Evolutionary conservation across 2,888 invertebrate genomes (phyloP), one percentile per base, ranked within the genome.

Genomic region (Perithous albicinctus): DNA sequence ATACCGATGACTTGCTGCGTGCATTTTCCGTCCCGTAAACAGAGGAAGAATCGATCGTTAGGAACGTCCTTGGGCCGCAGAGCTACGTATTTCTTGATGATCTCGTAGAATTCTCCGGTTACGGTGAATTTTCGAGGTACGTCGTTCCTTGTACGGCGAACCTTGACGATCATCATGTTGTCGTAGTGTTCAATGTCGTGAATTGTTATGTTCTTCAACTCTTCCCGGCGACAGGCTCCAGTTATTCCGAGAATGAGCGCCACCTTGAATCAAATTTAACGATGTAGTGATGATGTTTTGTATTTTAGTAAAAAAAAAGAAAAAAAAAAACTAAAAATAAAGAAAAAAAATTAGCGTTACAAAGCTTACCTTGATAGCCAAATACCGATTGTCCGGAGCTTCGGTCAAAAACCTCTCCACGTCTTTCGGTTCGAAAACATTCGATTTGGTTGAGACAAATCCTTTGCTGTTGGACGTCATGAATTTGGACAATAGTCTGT

Each of bases 1-100:
- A 84, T 85, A 2, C 85, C 86, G 63, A 86, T 85, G 46, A 85
- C 74, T 48, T 82, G 75, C 8, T 54, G 46, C 10, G 69, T 74
- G 8, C 78, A 82, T 63, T 78, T 78, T 1, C 74, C 66, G 10
- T 75, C 46, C 15, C 75, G 61, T 7, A 54, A 35, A 63, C 38
- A 38, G 20, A 82, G 12, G 64, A 76, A 76, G 43, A 76, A 76
- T 48, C n/a, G 46, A 70, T n/a, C 76, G 66, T 3, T n/a, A 38
- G 12, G 23, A 26, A 38, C 63, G 35, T 12, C 46, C n/a, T n/a
- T n/a, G n/a, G n/a, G n/a, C 64, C 73, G 61, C 41, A 67, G 18
- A 35, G 64, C 72, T 51, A 46, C 35, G 61, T 81, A 81, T 66
- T 78, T 74, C 41, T 67, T 78, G 10, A 46, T 26, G 1, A 67